phyloP scores from a whole-genome alignment of 1,140 invertebrate genomes.

The Hesperophylax magnus region DNA sequence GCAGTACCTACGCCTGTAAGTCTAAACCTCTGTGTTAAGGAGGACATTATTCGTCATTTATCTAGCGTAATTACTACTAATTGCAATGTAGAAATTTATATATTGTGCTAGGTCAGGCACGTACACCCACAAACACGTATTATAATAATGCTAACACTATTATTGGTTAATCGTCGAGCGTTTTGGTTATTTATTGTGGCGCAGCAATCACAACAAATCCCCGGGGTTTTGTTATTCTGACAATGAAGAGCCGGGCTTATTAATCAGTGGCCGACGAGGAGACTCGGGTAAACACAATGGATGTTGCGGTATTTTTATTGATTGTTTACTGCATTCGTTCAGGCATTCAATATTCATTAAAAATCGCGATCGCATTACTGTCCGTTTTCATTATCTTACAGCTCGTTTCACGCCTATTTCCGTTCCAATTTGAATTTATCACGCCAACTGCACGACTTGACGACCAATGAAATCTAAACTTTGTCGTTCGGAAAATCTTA shows the following conservation, averaged over 20 bases:
- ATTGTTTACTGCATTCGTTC: slow-evolving; percentile 23
- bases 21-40: too few relatives aligned
- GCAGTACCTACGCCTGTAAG: too few relatives aligned
- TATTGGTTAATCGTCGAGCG: neutral
- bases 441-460: neutral
- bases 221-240: slow-evolving; percentile 9
- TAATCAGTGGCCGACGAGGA: neutral
- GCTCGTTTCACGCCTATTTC: slow-evolving; percentile 18
- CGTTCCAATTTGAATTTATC: slow-evolving; percentile 17
- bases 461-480: too few relatives aligned
- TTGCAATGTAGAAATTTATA: too few relatives aligned
- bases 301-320: slow-evolving; percentile 24
- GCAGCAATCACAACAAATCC: neutral
- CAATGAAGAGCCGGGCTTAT: neutral
- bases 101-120: neutral
- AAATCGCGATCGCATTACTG: neutral
- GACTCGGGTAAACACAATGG: neutral
- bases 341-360: neutral
- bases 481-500: too few relatives aligned
- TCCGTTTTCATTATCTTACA: neutral
- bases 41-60: too few relatives aligned
- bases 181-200: neutral
- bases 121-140: neutral
- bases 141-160: neutral
- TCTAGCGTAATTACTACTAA: too few relatives aligned